A percentile compares a stretch with the other conserved stretches of the same genome.
Evolutionary conservation across 2,113 vertebrate species (phyloP).

Genomic region (Syngnathus typhle): DNA sequence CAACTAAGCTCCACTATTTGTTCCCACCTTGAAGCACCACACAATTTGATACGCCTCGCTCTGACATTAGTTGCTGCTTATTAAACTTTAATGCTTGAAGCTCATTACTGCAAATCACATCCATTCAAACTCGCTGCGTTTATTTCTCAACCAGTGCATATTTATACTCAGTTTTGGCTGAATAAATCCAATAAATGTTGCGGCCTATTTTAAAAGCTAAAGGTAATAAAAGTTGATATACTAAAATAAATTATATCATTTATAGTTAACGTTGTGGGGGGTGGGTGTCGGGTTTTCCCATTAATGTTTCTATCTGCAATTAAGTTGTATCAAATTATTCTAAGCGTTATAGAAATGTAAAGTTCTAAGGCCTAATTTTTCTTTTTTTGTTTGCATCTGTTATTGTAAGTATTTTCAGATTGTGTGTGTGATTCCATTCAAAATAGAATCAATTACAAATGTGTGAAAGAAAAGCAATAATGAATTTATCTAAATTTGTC

Average conservation of each 20-base stretch:
- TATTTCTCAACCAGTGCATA: conserved; percentile 47
- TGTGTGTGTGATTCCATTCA: conserved; percentile 24
- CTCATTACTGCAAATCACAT: conserved; percentile 70
- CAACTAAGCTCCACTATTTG: conserved; percentile 61
- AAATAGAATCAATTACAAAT: conserved; percentile 8
- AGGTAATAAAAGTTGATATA: conserved; percentile 56
- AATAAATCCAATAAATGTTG: conserved; percentile 42
- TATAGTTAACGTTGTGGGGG: conserved; percentile 20
- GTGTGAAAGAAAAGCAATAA: no score
- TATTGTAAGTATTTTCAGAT: no score
- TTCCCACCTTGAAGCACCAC: conserved; percentile 62
- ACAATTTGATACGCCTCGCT: conserved; percentile 62
- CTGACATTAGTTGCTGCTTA: conserved; percentile 63
- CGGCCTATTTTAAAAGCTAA: conserved; percentile 55
- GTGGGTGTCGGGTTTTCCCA: conserved; percentile 6
- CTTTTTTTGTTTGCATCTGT: no score
- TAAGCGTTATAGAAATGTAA: neutral
- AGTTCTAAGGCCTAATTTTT: neutral
- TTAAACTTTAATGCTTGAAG: conserved; percentile 70
- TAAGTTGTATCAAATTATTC: conserved; percentile 15
- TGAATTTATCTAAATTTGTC: no score
- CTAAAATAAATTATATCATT: conserved; percentile 43
- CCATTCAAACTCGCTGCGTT: conserved; percentile 51
- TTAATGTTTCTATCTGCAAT: conserved; percentile 1
- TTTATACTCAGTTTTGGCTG: conserved; percentile 34